Conservation (phyloP, 2,113 vertebrate genomes). For the Mormoops blainvillei region DNA sequence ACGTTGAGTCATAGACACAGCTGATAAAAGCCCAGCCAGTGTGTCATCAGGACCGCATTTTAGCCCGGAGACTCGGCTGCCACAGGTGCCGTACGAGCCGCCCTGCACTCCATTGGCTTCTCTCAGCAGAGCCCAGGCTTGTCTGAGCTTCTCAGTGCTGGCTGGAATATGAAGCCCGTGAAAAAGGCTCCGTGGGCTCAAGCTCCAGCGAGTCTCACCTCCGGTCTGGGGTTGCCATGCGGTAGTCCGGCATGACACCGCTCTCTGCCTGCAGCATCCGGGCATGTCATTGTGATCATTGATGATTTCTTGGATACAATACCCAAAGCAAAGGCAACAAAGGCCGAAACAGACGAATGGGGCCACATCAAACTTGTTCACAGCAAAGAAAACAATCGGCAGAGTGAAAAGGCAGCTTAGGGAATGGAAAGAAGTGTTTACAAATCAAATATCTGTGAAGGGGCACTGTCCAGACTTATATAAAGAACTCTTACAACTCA, state of each 20-base stretch:
- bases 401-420: background rate
- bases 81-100: background rate
- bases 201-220: background rate
- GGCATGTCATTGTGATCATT: background rate
- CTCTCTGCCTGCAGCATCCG: background rate
- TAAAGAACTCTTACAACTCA: background rate
- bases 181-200: background rate
- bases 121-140: background rate
- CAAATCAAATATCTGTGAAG: background rate
- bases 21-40: background rate
- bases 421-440: background rate
- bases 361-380: background rate
- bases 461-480: background rate
- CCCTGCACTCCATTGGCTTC: background rate
- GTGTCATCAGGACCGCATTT: background rate
- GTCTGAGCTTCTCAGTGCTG: background rate
- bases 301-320: background rate
- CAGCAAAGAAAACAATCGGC: background rate
- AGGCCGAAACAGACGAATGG: background rate
- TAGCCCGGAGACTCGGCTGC: background rate
- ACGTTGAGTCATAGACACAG: background rate
- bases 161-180: background rate
- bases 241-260: background rate
- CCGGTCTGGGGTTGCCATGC: rapidly evolving
- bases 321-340: background rate